These are phyloP conservation scores for Choristoneura rosaceana DNA, from an alignment of 2,888 invertebrate species.

Conservation along the genomic window DNA sequence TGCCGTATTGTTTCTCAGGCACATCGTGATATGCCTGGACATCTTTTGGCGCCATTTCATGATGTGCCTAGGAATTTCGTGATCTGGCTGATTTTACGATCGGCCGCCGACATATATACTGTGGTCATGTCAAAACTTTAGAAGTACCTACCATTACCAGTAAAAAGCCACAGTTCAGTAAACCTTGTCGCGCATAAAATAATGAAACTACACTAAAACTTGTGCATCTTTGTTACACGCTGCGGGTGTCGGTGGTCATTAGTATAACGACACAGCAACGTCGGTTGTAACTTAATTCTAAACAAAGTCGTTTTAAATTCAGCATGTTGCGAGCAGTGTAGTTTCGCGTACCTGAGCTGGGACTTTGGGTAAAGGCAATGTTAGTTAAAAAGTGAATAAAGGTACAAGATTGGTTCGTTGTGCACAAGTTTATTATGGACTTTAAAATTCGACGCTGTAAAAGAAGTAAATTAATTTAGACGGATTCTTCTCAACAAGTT, in stretches of 20 bases:
- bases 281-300: constrained; percentile 11
- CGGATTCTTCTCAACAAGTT: too few relatives aligned
- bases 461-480: too few relatives aligned
- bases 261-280: constrained; percentile 11
- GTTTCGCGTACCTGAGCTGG: constrained; percentile 14
- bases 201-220: constrained; percentile 3
- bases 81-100: too few relatives aligned
- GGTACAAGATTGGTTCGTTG: neutral
- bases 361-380: neutral
- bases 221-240: constrained; percentile 9
- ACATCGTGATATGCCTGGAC: too few relatives aligned
- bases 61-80: too few relatives aligned
- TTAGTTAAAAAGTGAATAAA: constrained; percentile 1
- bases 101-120: too few relatives aligned
- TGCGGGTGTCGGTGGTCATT: constrained; percentile 13
- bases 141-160: too few relatives aligned
- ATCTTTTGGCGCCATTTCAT: too few relatives aligned
- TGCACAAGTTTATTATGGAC: neutral
- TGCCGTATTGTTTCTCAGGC: too few relatives aligned
- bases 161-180: neutral
- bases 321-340: constrained; percentile 8
- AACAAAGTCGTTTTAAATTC: constrained; percentile 26
- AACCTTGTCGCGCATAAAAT: neutral
- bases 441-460: too few relatives aligned
- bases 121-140: neutral